Evolutionary conservation across 2,888 invertebrate genomes (phyloP), one percentile per base, ranked within the genome.

Genomic region (Acleris sparsana): DNA sequence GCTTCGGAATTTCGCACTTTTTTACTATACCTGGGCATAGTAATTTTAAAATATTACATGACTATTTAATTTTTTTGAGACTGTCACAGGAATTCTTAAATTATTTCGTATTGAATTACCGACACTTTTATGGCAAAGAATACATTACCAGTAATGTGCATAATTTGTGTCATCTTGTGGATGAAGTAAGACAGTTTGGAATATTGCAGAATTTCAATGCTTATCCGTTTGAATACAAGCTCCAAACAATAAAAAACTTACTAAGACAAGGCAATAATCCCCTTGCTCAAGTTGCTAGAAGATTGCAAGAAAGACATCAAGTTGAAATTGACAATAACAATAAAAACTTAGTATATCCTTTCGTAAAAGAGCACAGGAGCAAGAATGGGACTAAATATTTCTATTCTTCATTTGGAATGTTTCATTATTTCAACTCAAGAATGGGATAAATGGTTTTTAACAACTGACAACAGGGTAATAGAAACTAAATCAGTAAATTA

Each of bases 91-190:
- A 25, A 25, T 5, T 25, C 5, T 25, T 46, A n/a, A 46, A 46
- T 46, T 46, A 4, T 46, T 46, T 46, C 46, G 46, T 46, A n/a
- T 46, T 46, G 17, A 46, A 46, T 46, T 46, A 46, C 46, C 46
- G 6, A 46, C 46, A 46, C 7, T 46, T 46, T 46, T 46, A 46
- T 46, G 46, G 46, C 17, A 46, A 46, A 46, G 17, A 17, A 46
- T 46, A 46, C 46, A 43, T 13, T 5, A 43, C 43, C 43, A 25
- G 25, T 25, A 25, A 25, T 25, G 25, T 25, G 25, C 25, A 25
- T 25, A 25, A 25, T 25, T 25, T 43, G 43, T 43, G 43, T 43
- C 43, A 43, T 43, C 43, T 43, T 43, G 43, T 43, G 16, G 43
- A 13, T 43, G 43, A 43, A 43, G 43, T 43, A 25, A 25, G 25